Evolutionary conservation across 2,888 invertebrate species (phyloP), one percentile per base, ranked within the genome.

Genomic region (Linnaemya vulpina): DNA sequence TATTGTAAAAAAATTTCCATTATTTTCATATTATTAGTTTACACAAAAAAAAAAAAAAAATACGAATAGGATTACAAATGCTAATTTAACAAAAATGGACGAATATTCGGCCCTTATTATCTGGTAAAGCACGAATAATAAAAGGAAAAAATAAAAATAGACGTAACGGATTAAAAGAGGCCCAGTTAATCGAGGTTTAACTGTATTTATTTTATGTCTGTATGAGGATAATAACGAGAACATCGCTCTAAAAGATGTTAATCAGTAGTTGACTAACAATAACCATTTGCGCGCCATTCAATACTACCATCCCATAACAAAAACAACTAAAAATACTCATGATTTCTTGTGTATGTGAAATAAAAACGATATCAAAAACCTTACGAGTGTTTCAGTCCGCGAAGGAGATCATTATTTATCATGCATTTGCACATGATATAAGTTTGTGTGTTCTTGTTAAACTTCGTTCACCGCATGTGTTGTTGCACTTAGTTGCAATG

Each of bases 401-500:
- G 22, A 15, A 11, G 62, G 62, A 17, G 63, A 73, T 73, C 55
- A 46, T 46, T 63, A 38, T 60, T 20, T n/a, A 70, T 10, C n/a
- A 25, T 62, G n/a, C 25, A 35, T 53, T 30, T 51, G 8, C 22
- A 67, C 22, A 25, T 13, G 15, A 40, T 1, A 9, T 38, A 8
- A 30, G 15, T 25, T 7, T 55, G 30, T 53, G 20, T 53, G 11
- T 43, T 25, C 1, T 58, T 60, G 25, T 38, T 67, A 49, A 63
- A 71, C 43, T 35, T 46, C 58, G 49, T 51, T 35, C 49, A 46
- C 63, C 20, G 62, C 43, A 9, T 30, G 15, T 51, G 9, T 68
- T 55, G 22, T 25, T 51, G n/a, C 30, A 30, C 62, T 70, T 55
- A 38, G 65, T 58, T 76, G 82, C 82, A 82, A 82, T 82, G 82